Base-by-base conservation (phyloP, 2,797 vertebrate genomes). In the Parauchenoglanis punctatus region DNA sequence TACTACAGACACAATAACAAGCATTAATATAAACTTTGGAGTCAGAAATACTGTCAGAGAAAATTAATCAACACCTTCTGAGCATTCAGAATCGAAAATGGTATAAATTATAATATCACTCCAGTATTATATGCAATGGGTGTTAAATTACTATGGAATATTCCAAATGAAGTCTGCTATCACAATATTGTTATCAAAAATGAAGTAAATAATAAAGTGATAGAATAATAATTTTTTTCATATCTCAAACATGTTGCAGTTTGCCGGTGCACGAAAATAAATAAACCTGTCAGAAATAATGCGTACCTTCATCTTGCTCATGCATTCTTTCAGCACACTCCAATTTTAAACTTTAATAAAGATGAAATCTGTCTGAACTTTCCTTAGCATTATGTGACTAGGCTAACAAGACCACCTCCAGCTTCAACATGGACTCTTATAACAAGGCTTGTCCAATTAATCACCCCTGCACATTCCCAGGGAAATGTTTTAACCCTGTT, bases 401-500 rank as follows among this genome's bases (percentile, higher is more conserved):
- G 17, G 31, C 49, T 87, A 76, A 76, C 31, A 20, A 83, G 80
- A 23, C 59, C 59, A 70, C 25, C 58, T 58, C 59, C 73, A 67
- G 25, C 59, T 56, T 31, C 61, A 85, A 23, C 25, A 61, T 1
- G 3, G 8, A 59, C 25, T 28, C 4, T n/a, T 46, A 77, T 85
- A 86, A 49, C 68, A 72, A 59, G 68, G 25, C 58, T 40, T 83
- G 59, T 65, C 70, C 81, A 84, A 87, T 82, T 83, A 83, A 83
- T 76, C 15, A 13, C 17, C 11, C 23, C 28, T 52, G 8, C 46
- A 65, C 58, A 44, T 54, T 83, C 18, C 25, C 17, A 15, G 54
- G 23, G 13, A 23, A 63, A 67, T 54, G 61, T 65, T 63, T 76
- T 65, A 83, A 76, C 23, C 25, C 68, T 35, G 17, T 13, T 44